Percentiles rank a stretch among this genome's conserved stretches.
phyloP scores from a whole-genome alignment of 2,113 vertebrate genomes.

The Limnothrissa miodon region DNA sequence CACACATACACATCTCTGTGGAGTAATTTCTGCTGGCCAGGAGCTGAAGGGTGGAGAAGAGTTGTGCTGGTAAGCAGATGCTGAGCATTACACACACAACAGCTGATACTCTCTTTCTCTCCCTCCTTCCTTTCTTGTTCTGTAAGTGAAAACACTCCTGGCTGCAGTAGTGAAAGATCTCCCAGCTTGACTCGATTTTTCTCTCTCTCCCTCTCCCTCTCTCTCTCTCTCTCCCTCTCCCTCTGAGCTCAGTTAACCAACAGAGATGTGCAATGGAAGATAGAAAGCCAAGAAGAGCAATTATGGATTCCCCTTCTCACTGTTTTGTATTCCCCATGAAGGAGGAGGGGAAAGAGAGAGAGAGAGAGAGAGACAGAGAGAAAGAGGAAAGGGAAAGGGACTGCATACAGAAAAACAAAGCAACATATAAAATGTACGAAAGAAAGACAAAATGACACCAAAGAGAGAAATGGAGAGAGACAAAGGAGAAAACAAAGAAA shows the following conservation, averaged over 20 bases:
- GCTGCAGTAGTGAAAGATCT: neutral
- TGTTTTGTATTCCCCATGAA: neutral
- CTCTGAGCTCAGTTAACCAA: neutral
- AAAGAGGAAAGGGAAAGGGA: neutral
- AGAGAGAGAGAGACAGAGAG: neutral
- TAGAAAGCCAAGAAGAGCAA: neutral
- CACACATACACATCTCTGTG: neutral
- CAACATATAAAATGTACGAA: neutral
- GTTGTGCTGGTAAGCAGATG: slow-evolving; percentile 1
- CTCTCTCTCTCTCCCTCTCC: neutral
- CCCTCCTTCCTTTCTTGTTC: neutral
- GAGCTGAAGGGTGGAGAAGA: neutral
- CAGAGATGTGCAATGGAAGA: neutral
- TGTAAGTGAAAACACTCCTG: slow-evolving; percentile 8
- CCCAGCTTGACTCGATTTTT: neutral
- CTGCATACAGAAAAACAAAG: neutral
- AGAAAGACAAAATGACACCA: neutral
- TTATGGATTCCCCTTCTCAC: neutral
- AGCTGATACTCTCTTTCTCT: neutral
- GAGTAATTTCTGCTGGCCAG: neutral
- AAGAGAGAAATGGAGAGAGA: neutral
- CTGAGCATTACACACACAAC: slow-evolving; percentile 6
- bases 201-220: neutral
- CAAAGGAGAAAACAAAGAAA: neutral
- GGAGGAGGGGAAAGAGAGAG: neutral